Base-by-base conservation (phyloP, 2,888 invertebrate genomes). In the Diaprepes abbreviatus region DNA sequence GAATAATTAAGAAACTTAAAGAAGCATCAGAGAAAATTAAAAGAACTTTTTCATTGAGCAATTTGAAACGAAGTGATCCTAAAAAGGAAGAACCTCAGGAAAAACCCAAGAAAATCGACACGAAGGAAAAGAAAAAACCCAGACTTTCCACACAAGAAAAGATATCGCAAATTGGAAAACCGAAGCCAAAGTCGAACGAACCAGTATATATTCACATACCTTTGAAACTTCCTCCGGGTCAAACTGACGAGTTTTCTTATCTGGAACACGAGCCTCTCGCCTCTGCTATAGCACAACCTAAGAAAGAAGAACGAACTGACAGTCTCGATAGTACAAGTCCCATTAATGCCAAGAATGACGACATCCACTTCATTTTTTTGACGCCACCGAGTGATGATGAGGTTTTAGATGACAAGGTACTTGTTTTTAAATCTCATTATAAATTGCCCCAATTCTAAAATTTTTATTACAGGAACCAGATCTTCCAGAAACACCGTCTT, bases 371-470 rank as follows among this genome's bases (percentile, higher is more conserved):
- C 55, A 84, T 84, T 43, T 78, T 83, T 58, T 66, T 84, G 52
- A 84, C 83, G 10, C 81, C 83, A 9, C 83, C 84, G 7, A 84
- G 83, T n/a, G 84, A 84, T 52, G 84, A 84, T 66, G 84, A 84
- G 77, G 73, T 81, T 31, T 70, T 84, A 45, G 82, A 83, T 60
- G 76, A 79, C 35, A 72, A 76, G 64, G 82, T 83, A 50, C n/a
- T n/a, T n/a, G n/a, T n/a, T n/a, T n/a, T n/a, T n/a, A n/a, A n/a
- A n/a, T n/a, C n/a, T n/a, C n/a, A n/a, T n/a, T n/a, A n/a, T n/a
- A n/a, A n/a, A n/a, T n/a, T n/a, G n/a, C n/a, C n/a, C n/a, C n/a
- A n/a, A n/a, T n/a, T n/a, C n/a, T n/a, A n/a, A n/a, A n/a, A n/a
- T n/a, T 43, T 45, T 45, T 21, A n/a, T 50, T 17, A 1, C 33